phyloP scores from a whole-genome alignment of 2,888 invertebrate genomes.

The Caenorhabditis panamensis region DNA sequence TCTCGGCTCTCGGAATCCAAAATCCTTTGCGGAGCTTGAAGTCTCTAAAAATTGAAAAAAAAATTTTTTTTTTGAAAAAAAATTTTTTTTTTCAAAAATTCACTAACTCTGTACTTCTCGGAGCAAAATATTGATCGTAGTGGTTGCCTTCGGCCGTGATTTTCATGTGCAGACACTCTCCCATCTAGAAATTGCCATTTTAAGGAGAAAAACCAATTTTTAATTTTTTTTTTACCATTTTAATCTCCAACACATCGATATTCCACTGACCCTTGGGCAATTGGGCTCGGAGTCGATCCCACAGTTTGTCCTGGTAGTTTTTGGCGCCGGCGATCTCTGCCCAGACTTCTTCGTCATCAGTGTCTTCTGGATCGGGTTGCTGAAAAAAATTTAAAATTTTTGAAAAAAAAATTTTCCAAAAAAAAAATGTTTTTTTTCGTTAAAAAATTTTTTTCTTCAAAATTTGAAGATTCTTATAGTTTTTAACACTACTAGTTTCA shows the following conservation, averaged over 20 bases:
- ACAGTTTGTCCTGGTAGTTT: slow-evolving; percentile 7
- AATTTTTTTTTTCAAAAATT: slow-evolving; percentile 3
- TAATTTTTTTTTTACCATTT: slow-evolving; percentile 19
- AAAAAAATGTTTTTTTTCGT: too few species aligned
- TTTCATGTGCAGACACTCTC: too few species aligned
- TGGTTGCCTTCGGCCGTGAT: too few species aligned
- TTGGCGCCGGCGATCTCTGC: not conserved
- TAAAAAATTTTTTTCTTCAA: not conserved
- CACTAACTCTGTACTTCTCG: too few species aligned
- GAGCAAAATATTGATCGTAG: too few species aligned
- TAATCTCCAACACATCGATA: slow-evolving; percentile 34
- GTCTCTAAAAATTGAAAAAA: slow-evolving; percentile 19
- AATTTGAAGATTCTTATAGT: not conserved
- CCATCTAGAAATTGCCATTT: not conserved
- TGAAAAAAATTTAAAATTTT: slow-evolving; percentile 2
- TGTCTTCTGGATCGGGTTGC: slow-evolving; percentile 4
- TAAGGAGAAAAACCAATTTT: not conserved
- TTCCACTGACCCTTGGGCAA: not conserved
- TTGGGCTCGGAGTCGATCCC: slow-evolving; percentile 24
- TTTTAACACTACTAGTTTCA: too few species aligned
- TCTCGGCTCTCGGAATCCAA: slow-evolving; percentile 36
- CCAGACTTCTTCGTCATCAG: slow-evolving; percentile 16
- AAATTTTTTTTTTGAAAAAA: not conserved
- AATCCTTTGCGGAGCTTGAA: slow-evolving; percentile 11
- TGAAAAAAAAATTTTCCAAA: not conserved